Base-by-base conservation (phyloP, 2,113 vertebrate species). In the Callionymus lyra region DNA sequence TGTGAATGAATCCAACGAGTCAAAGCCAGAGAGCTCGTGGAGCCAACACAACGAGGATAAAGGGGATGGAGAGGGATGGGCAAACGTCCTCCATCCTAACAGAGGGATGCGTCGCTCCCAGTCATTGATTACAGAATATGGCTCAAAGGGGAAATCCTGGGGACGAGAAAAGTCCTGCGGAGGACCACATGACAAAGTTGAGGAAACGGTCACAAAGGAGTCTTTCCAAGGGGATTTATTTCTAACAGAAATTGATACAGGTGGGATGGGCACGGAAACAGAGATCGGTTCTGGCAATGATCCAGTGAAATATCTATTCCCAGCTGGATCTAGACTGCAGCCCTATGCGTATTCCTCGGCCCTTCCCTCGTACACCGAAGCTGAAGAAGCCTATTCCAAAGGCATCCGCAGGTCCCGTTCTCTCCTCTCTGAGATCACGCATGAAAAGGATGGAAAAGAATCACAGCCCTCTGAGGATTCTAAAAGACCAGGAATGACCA, bases 201-300 rank as follows among this genome's bases (percentile, higher is more conserved):
- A 57, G 6, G 12, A 16, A 6, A 11, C 56, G 27, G 49, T 65
- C 27, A 53, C 55, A 36, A 80, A 75, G 42, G 72, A 76, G 27
- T 68, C 72, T 21, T 70, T 82, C 46, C 77, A 77, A 53, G 53
- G 57, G 33, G 85, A 87, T 54, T 81, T 87, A 49, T 87, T 87
- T 47, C 84, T 87, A 19, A 87, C 85, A 37, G 85, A 87, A 56
- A 80, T 87, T 2, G 65, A 85, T 60, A 82, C 81, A 5, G 80
- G 72, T 17, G 62, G 57, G 16, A 71, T 75, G 12, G 78, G 8
- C 21, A 8, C 8, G 21, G 21, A 27, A 27, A 77, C 35, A 39
- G 32, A 2, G 77, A 79, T 42, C 13, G 74, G 69, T 27, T 57
- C 65, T 13, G 68, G 68, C 32, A 65, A 34, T 6, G 77, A 82